Conservation (phyloP, 2,888 invertebrate species). For the Diarsia mendica region DNA sequence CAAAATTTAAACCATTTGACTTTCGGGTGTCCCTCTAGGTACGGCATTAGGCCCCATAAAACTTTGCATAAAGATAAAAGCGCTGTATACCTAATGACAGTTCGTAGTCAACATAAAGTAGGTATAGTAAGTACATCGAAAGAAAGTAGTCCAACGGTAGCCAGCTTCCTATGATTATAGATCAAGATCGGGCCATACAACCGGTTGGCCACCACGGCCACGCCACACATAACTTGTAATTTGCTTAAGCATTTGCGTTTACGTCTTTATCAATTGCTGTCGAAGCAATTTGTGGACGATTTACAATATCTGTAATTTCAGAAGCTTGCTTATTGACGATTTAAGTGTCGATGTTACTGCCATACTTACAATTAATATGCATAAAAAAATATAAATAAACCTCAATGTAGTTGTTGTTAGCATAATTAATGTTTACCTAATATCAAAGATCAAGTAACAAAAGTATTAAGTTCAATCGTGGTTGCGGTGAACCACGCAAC, state of each 20-base stretch:
- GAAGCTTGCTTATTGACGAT: background rate
- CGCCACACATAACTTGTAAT: slow-evolving; percentile 62
- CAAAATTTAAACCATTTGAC: background rate
- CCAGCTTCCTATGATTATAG: slow-evolving; percentile 75
- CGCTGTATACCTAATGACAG: slow-evolving; percentile 38
- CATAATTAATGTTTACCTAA: background rate
- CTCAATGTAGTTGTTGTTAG: background rate
- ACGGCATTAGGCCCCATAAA: background rate
- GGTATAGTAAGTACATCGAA: slow-evolving; percentile 54
- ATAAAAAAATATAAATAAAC: background rate
- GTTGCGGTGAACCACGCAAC: slow-evolving; percentile 48
- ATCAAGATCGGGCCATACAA: slow-evolving; percentile 73
- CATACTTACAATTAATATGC: background rate
- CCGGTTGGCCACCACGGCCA: slow-evolving; percentile 69
- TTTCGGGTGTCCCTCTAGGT: slow-evolving; percentile 7
- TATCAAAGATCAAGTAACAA: slow-evolving; percentile 14
- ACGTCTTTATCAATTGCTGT: slow-evolving; percentile 41
- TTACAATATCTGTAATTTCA: slow-evolving; percentile 7
- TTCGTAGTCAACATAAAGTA: slow-evolving; percentile 40
- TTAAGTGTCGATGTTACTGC: background rate
- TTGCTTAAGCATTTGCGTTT: slow-evolving; percentile 62
- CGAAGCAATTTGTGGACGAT: slow-evolving; percentile 12
- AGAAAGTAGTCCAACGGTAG: slow-evolving; percentile 80
- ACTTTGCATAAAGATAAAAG: background rate
- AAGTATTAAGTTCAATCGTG: slow-evolving; percentile 11